A percentile compares a stretch with the other conserved stretches of the same genome.
phyloP scores from a whole-genome alignment of 2,113 vertebrate genomes.

The Nyctereutes procyonoides region DNA sequence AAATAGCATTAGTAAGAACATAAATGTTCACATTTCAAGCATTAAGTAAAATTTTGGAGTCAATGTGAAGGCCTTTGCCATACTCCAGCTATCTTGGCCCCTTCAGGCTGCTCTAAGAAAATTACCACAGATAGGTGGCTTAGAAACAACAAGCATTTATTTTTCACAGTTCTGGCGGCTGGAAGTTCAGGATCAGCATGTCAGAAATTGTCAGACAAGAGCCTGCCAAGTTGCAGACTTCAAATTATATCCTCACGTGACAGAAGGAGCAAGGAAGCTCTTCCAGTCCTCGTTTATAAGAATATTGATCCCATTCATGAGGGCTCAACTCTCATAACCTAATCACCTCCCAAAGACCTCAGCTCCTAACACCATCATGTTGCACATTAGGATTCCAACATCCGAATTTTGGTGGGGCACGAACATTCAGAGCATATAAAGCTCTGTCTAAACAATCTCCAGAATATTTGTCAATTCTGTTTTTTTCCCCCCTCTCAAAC shows the following conservation, averaged over 20 bases:
- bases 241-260: background rate
- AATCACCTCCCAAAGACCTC: background rate
- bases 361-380: background rate
- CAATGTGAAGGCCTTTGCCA: background rate
- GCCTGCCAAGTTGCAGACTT: background rate
- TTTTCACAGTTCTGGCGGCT: background rate
- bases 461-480: background rate
- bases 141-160: background rate
- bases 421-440: background rate
- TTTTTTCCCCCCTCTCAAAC: background rate
- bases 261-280: background rate
- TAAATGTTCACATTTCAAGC: background rate
- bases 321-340: background rate
- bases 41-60: background rate
- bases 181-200: background rate
- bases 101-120: background rate
- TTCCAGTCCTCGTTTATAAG: background rate
- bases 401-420: background rate
- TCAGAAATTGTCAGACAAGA: background rate
- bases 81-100: background rate
- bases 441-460: background rate
- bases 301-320: background rate
- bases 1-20: background rate
- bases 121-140: background rate
- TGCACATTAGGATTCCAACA: background rate